Evolutionary conservation across 1,140 invertebrate genomes (phyloP).

Genomic region (Teleopsis dalmanni): DNA sequence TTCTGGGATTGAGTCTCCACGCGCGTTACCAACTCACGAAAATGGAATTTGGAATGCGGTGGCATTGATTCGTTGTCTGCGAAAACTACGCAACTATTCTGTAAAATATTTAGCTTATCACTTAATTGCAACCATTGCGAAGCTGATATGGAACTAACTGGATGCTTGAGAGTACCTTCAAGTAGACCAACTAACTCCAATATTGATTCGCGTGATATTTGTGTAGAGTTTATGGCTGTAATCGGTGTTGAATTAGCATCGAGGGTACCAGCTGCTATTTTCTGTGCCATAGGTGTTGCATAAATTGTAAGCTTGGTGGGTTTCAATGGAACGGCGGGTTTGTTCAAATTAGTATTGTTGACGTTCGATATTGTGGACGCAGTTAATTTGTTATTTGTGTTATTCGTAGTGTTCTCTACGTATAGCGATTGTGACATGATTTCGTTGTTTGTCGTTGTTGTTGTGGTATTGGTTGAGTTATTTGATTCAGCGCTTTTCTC

Average conservation of each 20-base stretch:
- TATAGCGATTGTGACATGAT: constrained; percentile 35
- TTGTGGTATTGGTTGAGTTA: constrained; percentile 1
- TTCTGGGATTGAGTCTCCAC: constrained; percentile 73
- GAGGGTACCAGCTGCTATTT: constrained; percentile 22
- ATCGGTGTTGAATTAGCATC: constrained; percentile 13
- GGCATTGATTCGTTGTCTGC: constrained; percentile 63
- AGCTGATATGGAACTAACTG: constrained; percentile 52
- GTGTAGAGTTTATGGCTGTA: constrained; percentile 21
- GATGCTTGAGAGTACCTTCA: constrained; percentile 59
- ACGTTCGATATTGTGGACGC: constrained; percentile 19
- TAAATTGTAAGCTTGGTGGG: constrained; percentile 53
- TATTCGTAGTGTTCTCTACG: constrained; percentile 16
- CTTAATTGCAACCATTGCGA: constrained; percentile 74
- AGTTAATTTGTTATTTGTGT: constrained; percentile 37
- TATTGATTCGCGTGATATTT: constrained; percentile 56
- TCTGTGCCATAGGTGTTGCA: constrained; percentile 49
- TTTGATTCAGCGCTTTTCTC: not conserved
- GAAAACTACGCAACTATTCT: constrained; percentile 66
- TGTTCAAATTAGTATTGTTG: constrained; percentile 20
- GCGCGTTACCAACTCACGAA: constrained; percentile 73
- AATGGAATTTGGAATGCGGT: constrained; percentile 80
- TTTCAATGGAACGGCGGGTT: constrained; percentile 52
- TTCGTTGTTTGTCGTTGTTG: constrained; percentile 17
- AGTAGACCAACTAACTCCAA: constrained; percentile 61
- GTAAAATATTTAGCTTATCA: constrained; percentile 72